Conservation (phyloP, 2,113 vertebrate genomes). For the Amblyornis subalaris region DNA sequence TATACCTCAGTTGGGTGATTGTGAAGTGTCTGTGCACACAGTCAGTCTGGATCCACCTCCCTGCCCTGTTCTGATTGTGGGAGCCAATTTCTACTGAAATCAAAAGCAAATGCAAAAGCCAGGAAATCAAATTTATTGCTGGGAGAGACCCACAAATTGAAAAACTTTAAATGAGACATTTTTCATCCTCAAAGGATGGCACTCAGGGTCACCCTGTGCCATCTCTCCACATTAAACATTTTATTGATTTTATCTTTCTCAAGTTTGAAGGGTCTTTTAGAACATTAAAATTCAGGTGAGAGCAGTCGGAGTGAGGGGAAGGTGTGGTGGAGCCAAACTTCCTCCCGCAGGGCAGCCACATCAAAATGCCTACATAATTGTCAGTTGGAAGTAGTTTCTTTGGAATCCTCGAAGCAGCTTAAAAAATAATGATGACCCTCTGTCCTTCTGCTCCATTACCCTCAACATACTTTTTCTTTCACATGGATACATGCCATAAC, state of each 20-base stretch:
- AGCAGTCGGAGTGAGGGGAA: neutral
- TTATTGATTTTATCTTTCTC: neutral
- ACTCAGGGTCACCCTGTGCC: neutral
- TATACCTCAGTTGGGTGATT: neutral
- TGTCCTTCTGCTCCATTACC: slow-evolving; percentile 50
- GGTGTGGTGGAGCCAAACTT: neutral
- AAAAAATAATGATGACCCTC: slow-evolving; percentile 33
- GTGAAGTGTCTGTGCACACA: neutral
- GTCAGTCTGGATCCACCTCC: neutral
- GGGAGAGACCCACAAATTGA: neutral
- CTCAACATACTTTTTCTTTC: slow-evolving; percentile 14
- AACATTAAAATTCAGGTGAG: neutral
- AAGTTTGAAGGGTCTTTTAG: neutral
- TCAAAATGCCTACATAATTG: neutral
- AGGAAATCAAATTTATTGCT: neutral
- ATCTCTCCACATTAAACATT: neutral
- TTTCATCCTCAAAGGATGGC: neutral
- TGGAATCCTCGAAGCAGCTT: neutral
- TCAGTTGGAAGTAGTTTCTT: neutral
- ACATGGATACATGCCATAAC: neutral
- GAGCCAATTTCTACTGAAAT: neutral
- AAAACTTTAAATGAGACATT: neutral
- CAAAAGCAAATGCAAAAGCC: neutral
- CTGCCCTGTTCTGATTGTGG: neutral
- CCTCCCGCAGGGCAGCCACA: neutral